Evolutionary conservation across 2,888 invertebrate genomes (phyloP), one percentile per base, ranked within the genome.

Genomic region (Patella depressa): DNA sequence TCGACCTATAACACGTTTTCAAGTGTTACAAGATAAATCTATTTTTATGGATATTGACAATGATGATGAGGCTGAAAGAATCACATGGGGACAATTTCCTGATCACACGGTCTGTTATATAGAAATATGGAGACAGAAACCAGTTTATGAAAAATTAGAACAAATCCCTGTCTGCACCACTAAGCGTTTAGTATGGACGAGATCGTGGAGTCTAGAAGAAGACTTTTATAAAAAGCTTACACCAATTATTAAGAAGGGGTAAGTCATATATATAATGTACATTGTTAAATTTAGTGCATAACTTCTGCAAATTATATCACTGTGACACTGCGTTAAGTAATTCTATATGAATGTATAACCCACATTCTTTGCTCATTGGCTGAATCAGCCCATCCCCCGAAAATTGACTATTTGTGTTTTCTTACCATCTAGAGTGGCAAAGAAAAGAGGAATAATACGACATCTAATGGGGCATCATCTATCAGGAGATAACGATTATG

Each of bases 241-340:
- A 17, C 87, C 90, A 0, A 69, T 88, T 9, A 79, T 89, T n/a
- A 85, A 88, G 45, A 87, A 86, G 79, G 89, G 89, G 90, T 89
- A 71, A 57, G 59, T 65, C 2, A 65, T 34, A 45, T 9, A 45
- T 45, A 45, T 1, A 45, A 45, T 45, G 9, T 45, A 45, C 1
- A 9, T 45, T 45, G 45, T 45, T 45, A 9, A 45, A 45, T 45
- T 45, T 45, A 9, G 7, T 45, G 9, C 45, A 45, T 7, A 45
- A 9, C 45, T 45, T 45, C 9, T 45, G 7, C 45, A 7, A 45
- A 45, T 45, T 45, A 34, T 45, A 45, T 45, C 45, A 7, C 45
- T 45, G 45, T 9, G 45, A 9, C 45, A 45, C 45, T 45, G 45
- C 1, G 45, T 9, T 45, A 45, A 45, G 1, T 34, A 34, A 34